These are phyloP conservation scores for Eutolmus rufibarbis DNA, from an alignment of 2,888 invertebrate species.

Conservation along the genomic window DNA sequence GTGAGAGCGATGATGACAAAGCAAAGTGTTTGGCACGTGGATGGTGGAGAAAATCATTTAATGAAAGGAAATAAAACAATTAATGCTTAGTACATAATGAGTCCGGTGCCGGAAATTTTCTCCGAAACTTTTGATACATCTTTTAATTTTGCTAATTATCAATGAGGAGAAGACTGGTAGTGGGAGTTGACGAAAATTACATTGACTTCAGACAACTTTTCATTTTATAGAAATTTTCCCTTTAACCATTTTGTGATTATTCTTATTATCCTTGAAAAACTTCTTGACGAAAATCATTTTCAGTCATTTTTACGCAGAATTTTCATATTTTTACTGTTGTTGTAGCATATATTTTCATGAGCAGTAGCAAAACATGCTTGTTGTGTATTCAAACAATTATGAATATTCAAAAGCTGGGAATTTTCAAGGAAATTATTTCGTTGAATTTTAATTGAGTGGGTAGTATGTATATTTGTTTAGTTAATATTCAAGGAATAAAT, in stretches of 20 bases:
- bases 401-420: not conserved
- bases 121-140: not conserved
- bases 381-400: not conserved
- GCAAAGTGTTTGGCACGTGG: not conserved
- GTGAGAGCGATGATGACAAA: not conserved
- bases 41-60: not conserved
- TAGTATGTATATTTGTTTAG: not conserved
- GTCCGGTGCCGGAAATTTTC: not conserved
- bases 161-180: not conserved
- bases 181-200: not conserved
- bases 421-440: not conserved
- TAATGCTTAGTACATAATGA: slow-evolving; percentile 10
- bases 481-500: not conserved
- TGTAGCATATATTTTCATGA: not conserved
- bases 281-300: not conserved
- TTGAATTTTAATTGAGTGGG: not conserved
- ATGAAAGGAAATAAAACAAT: slow-evolving; percentile 21
- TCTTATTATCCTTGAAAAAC: not conserved
- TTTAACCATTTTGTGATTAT: not conserved
- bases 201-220: not conserved
- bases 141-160: not conserved
- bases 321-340: not conserved
- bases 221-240: not conserved
- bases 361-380: not conserved
- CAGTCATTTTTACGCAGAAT: not conserved